phyloP scores from a whole-genome alignment of 2,888 invertebrate species.

The Blera fallax region DNA sequence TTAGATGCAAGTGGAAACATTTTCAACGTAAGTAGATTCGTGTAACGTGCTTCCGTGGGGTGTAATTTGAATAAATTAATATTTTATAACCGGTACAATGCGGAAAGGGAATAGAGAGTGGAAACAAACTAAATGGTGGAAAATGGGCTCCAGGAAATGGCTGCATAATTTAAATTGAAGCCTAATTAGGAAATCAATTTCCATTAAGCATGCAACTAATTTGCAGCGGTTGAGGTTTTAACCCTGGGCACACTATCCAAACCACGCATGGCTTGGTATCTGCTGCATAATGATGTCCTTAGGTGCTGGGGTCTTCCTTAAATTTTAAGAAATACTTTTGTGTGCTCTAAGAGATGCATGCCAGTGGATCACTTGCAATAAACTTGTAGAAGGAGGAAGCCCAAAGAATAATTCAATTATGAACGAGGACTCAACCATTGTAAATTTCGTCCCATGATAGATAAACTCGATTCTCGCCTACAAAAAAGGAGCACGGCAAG shows the following conservation, averaged over 20 bases:
- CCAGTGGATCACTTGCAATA: too few species aligned
- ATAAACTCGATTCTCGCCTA: too few species aligned
- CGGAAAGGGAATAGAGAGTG: neutral
- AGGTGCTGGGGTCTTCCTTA: neutral
- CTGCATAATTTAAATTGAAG: conserved; percentile 34
- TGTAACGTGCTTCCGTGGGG: conserved; percentile 51
- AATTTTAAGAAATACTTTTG: too few species aligned
- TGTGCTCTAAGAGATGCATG: too few species aligned
- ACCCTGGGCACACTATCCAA: neutral
- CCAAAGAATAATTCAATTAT: too few species aligned
- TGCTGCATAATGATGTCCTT: neutral
- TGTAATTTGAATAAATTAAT: conserved; percentile 59
- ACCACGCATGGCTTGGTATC: neutral
- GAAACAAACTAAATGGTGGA: neutral
- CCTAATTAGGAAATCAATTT: neutral
- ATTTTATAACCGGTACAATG: conserved; percentile 29
- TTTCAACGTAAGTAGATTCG: conserved; percentile 28
- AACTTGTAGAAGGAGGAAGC: too few species aligned
- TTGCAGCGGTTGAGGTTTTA: neutral
- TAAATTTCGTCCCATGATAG: too few species aligned
- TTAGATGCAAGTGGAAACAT: conserved; percentile 46
- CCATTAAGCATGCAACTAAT: neutral
- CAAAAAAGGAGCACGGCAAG: too few species aligned
- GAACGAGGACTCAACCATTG: too few species aligned
- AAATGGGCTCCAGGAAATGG: conserved; percentile 9